Evolutionary conservation across 2,888 invertebrate genomes (phyloP).

Genomic region (Ophion obscuratus): DNA sequence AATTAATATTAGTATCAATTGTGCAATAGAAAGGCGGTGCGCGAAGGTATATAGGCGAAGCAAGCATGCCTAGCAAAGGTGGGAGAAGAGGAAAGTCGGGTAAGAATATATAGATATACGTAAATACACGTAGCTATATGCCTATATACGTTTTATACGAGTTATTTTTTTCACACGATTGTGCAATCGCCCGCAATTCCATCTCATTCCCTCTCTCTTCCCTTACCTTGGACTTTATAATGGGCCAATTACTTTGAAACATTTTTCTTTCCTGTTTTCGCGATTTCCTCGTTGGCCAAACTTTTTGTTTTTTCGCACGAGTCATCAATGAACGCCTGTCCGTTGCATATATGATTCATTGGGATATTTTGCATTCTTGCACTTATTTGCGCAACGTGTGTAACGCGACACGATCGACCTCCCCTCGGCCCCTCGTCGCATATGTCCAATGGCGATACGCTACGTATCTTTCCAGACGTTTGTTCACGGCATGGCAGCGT

Average conservation of each 20-base stretch:
- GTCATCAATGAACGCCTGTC: background rate
- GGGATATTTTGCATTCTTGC: slow-evolving; percentile 31
- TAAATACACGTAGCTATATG: slow-evolving; percentile 13
- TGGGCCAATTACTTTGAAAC: background rate
- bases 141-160: background rate
- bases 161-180: slow-evolving; percentile 37
- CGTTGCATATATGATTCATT: slow-evolving; percentile 20
- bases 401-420: slow-evolving; percentile 70
- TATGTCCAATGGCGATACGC: slow-evolving; percentile 15
- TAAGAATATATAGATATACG: slow-evolving; percentile 81
- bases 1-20: slow-evolving; percentile 85
- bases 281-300: background rate
- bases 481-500: background rate
- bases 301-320: background rate
- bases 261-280: background rate
- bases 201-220: background rate
- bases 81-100: slow-evolving; percentile 91
- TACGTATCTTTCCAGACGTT: slow-evolving; percentile 17
- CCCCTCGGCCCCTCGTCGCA: background rate
- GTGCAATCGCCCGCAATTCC: slow-evolving; percentile 40
- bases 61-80: slow-evolving; percentile 90
- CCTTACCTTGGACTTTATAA: slow-evolving; percentile 17
- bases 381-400: slow-evolving; percentile 22
- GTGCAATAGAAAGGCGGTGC: slow-evolving; percentile 84
- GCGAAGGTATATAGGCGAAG: slow-evolving; percentile 67